Evolutionary conservation across 2,888 invertebrate species (phyloP).

Genomic region (Spodoptera littoralis): DNA sequence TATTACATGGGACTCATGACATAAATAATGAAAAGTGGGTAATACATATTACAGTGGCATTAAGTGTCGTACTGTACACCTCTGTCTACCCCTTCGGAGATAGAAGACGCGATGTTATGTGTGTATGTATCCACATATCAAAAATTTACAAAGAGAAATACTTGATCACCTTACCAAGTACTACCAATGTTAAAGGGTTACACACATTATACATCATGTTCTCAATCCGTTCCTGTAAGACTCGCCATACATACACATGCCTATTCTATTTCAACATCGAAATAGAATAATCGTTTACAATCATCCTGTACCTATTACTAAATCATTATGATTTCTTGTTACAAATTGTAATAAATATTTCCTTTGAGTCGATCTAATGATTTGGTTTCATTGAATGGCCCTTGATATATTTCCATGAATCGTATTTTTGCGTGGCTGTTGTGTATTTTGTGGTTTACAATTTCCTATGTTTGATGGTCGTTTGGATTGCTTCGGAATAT

Average conservation of each 20-base stretch:
- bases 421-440: too few species aligned
- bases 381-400: background rate
- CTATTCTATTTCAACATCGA: slow-evolving; percentile 17
- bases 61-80: too few species aligned
- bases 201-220: slow-evolving; percentile 26
- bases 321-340: background rate
- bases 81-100: too few species aligned
- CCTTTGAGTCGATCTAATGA: slow-evolving; percentile 12
- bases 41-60: too few species aligned
- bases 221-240: slow-evolving; percentile 61
- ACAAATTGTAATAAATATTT: too few species aligned
- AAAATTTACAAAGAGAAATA: slow-evolving; percentile 23
- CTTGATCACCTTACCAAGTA: slow-evolving; percentile 8
- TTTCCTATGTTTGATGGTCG: too few species aligned
- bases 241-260: slow-evolving; percentile 60
- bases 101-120: too few species aligned
- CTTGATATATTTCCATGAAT: background rate
- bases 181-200: slow-evolving; percentile 32
- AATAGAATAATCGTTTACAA: slow-evolving; percentile 10
- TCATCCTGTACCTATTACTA: background rate
- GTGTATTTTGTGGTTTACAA: too few species aligned
- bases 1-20: too few species aligned
- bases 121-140: too few species aligned
- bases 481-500: too few species aligned
- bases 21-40: too few species aligned